These are phyloP conservation scores for Enoplosus armatus DNA, from an alignment of 2,797 vertebrate genomes.

Conservation along the genomic window DNA sequence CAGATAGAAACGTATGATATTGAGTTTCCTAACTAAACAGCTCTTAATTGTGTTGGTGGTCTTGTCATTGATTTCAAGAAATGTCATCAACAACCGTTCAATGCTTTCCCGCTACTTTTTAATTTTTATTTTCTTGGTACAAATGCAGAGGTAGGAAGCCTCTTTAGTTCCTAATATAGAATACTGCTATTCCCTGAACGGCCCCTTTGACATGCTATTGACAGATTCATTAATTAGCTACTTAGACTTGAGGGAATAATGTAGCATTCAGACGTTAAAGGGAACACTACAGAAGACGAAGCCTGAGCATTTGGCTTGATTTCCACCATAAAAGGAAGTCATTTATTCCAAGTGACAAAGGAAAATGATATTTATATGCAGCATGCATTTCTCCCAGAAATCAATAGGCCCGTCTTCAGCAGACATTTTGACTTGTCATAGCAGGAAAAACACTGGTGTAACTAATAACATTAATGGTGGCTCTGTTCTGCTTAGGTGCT, in stretches of 20 bases:
- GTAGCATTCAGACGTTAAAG: constrained; percentile 11
- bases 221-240: constrained; percentile 39
- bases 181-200: constrained; percentile 4
- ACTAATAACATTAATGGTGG: constrained; percentile 12
- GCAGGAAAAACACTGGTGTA: constrained; percentile 8
- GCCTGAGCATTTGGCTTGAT: neutral
- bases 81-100: neutral
- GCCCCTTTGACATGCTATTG: constrained; percentile 36
- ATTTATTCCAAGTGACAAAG: constrained; percentile 22
- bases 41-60: constrained; percentile 1
- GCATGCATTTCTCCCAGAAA: constrained; percentile 19
- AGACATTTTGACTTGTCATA: constrained; percentile 3
- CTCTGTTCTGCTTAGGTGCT: neutral
- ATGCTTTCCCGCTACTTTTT: neutral
- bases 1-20: neutral
- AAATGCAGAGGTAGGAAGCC: constrained; percentile 9
- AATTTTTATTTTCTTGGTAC: neutral
- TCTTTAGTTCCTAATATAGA: constrained; percentile 11
- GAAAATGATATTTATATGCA: constrained; percentile 14
- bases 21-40: neutral
- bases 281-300: neutral
- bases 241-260: constrained; percentile 13
- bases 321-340: neutral
- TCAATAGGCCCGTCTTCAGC: constrained; percentile 1
- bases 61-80: neutral